Conservation (phyloP, 2,888 invertebrate species). For the Tipula unca region DNA sequence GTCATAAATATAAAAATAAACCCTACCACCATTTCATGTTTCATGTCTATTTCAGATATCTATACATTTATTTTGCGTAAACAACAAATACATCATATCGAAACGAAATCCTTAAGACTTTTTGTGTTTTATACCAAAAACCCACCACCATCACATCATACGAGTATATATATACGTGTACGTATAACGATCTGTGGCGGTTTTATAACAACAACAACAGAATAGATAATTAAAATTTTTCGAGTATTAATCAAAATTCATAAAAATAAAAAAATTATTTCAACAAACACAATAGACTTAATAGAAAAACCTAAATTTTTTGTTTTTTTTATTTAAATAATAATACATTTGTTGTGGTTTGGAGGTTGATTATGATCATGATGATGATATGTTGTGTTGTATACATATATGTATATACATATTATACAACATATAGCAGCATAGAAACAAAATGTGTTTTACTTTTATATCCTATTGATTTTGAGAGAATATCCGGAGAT, state of each 20-base stretch:
- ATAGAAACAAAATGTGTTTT: neutral
- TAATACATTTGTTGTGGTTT: neutral
- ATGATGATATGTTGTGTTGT: neutral
- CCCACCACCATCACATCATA: neutral
- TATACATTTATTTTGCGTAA: neutral
- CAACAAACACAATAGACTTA: neutral
- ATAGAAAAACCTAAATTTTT: neutral
- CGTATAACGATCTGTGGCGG: neutral
- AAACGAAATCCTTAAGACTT: neutral
- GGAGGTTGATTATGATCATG: conserved; percentile 8
- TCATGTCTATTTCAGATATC: neutral
- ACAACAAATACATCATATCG: neutral
- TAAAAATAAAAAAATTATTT: neutral
- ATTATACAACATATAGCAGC: neutral
- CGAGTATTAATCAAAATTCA: neutral
- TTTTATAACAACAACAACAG: neutral
- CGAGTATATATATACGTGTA: neutral
- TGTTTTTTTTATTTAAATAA: neutral
- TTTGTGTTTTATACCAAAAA: neutral
- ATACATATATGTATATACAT: neutral
- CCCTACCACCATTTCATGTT: neutral
- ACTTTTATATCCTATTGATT: neutral
- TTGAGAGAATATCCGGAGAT: neutral
- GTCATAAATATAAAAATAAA: neutral
- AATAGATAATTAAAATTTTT: neutral